These are phyloP conservation scores for Caenorhabditis imperialis DNA, from an alignment of 2,888 invertebrate species.

Conservation along the genomic window DNA sequence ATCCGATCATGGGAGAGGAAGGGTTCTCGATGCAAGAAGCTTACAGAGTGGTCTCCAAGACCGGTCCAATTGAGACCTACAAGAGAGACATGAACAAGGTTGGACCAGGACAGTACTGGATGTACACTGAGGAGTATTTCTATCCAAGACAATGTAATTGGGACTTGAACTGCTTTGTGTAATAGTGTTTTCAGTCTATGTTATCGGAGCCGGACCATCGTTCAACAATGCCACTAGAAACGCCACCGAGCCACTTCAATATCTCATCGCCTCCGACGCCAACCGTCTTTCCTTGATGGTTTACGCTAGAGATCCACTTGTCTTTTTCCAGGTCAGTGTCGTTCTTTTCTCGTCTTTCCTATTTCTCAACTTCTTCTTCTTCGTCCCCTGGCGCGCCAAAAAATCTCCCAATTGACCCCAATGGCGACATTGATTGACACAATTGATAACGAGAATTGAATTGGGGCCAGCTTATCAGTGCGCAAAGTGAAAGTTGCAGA, in stretches of 20 bases:
- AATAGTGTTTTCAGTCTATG: constrained; percentile 73
- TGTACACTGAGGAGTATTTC: constrained; percentile 79
- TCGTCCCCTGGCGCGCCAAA: constrained; percentile 3
- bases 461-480: constrained; percentile 55
- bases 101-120: constrained; percentile 78
- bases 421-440: constrained; percentile 34
- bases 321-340: constrained; percentile 73
- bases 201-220: constrained; percentile 77
- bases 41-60: constrained; percentile 76
- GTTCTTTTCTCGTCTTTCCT: no score
- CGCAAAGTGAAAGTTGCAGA: constrained; percentile 63
- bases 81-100: constrained; percentile 78
- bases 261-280: constrained; percentile 77
- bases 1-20: constrained; percentile 78
- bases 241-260: constrained; percentile 73
- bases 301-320: constrained; percentile 76
- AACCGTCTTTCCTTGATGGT: constrained; percentile 77
- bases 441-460: constrained; percentile 32
- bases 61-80: constrained; percentile 78
- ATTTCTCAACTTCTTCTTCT: constrained; percentile 5
- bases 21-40: constrained; percentile 78
- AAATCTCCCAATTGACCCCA: no score
- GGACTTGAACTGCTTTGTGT: background rate
- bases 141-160: constrained; percentile 77
- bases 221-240: constrained; percentile 75